Base-by-base conservation (phyloP, 2,888 invertebrate genomes). In the Abscondita cerata region DNA sequence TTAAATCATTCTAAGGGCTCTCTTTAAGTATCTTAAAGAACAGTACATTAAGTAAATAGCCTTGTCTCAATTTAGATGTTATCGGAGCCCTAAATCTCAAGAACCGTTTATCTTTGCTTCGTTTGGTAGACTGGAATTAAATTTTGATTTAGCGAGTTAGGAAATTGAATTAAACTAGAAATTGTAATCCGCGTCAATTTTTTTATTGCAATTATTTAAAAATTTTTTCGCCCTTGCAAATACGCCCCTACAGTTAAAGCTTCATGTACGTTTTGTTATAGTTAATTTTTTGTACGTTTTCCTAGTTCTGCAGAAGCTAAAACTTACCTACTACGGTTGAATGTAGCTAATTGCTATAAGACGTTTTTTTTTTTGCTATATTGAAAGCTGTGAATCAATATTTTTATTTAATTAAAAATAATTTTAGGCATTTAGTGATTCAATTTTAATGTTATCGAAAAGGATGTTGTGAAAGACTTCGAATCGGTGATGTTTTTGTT, bases 181-280 rank as follows among this genome's bases (percentile, higher is more conserved):
- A 44, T 44, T 44, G 44, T 44, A 44, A 25, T 44, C 18, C 19
- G 3, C 19, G 19, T 44, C 8, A n/a, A 44, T 18, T 44, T 16
- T 44, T 44, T n/a, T 18, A 12, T 13, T 9, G 41, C 41, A 16
- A 12, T n/a, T 44, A 19, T 44, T 16, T 44, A 44, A 18, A 44
- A 44, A 11, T 36, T 36, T 6, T 36, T n/a, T n/a, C 3, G 36
- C 31, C 6, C 31, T 4, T 31, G 31, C 6, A 31, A 31, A 41
- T 41, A 36, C 63, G 54, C 68, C 70, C 67, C 57, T 66, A 68
- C 68, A 68, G 68, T 70, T 70, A 68, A 59, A 55, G 59, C 59
- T 55, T 59, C 56, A 57, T 47, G 60, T 64, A 64, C 55, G 56
- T 48, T 52, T 68, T 62, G 52, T 64, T 68, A 58, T 62, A 55